Evolutionary conservation across 23 tunicate species (phyloP).

Genomic region (Styela plicata): DNA sequence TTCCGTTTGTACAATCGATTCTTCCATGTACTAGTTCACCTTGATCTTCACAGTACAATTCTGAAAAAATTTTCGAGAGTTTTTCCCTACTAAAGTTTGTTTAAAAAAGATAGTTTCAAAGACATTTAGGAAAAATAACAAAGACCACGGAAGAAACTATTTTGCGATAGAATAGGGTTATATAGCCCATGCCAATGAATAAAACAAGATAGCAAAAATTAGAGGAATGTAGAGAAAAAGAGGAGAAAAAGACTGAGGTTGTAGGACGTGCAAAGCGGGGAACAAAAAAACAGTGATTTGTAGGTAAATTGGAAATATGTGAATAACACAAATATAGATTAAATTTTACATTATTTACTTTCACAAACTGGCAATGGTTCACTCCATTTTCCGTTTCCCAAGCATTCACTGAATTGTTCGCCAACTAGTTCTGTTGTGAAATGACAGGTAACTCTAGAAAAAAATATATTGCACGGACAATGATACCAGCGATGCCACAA

Average conservation of each 20-base stretch:
- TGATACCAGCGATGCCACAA: too few species aligned
- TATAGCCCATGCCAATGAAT: too few species aligned
- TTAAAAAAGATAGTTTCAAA: background rate
- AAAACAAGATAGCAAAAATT: too few species aligned
- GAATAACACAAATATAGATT: too few species aligned
- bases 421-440: constrained; percentile 5
- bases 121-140: background rate
- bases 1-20: constrained; percentile 37
- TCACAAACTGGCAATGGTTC: constrained; percentile 40
- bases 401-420: constrained; percentile 16
- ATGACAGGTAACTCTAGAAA: constrained; percentile 9
- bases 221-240: too few species aligned
- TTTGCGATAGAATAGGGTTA: too few species aligned
- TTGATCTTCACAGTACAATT: constrained; percentile 34
- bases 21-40: constrained; percentile 31
- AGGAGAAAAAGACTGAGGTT: too few species aligned
- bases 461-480: too few species aligned
- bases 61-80: constrained; percentile 10
- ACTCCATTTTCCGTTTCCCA: constrained; percentile 40
- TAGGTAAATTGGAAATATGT: too few species aligned
- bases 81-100: background rate
- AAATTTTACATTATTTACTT: constrained; percentile 14
- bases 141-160: too few species aligned
- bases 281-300: too few species aligned
- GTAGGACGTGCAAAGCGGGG: too few species aligned